Evolutionary conservation across 1,140 invertebrate species (phyloP), one percentile per base, ranked within the genome.

Genomic region (Neodiprion virginianus): DNA sequence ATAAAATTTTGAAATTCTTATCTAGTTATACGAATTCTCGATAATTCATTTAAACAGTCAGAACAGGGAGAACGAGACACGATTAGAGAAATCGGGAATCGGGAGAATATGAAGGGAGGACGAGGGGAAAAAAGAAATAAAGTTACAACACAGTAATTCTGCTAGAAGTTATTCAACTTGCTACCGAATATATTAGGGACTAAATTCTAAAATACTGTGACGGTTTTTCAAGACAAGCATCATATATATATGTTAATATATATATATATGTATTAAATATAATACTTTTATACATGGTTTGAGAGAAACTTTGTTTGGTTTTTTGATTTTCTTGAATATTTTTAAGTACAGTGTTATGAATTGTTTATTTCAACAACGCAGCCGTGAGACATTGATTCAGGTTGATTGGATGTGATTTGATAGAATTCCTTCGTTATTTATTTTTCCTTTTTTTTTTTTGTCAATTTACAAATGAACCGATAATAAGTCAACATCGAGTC

Each of bases 141-240:
- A 61, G 53, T 5, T 61, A 61, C 53, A 61, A 61, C 53, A 12
- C 53, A 61, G 53, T 61, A 61, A 61, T 17, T 61, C 8, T 61
- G 53, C 11, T 61, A 8, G 53, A 61, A 2, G 28, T 14, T 61
- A 14, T 61, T 61, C n/a, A 61, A 61, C 11, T 61, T 61, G 53
- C 53, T 61, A 61, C 53, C 11, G n/a, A 61, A 61, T 61, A 40
- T 5, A 14, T 61, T 61, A 61, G 53, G 53, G n/a, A 14, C 53
- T 61, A 61, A 4, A 61, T 61, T 61, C 53, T 61, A 61, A 61
- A 61, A 61, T 61, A 61, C 53, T 61, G 53, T 61, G n/a, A 61
- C 53, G 53, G 53, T 61, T 14, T 61, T 17, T 40, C 28, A 40
- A 61, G 53, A 61, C 5, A 17, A 61, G 28, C 5, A 40, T 40